Evolutionary conservation across 2,888 invertebrate species (phyloP).

Genomic region (Tineola bisselliella): DNA sequence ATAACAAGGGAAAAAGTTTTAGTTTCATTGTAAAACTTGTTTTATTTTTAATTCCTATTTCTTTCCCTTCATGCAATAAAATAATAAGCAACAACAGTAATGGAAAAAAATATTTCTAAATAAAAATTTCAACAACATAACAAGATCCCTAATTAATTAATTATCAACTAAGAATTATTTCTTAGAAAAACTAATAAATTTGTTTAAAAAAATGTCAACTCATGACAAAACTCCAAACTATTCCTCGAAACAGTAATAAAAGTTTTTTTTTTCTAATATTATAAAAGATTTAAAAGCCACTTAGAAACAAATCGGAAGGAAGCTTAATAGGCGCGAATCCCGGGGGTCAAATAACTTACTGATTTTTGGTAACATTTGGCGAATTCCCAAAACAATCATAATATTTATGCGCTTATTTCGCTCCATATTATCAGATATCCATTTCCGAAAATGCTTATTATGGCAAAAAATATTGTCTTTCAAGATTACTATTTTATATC

Average conservation of each 20-base stretch:
- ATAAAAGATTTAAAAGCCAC: not conserved
- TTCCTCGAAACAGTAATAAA: not conserved
- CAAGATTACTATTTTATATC: not conserved
- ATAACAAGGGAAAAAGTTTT: too few relatives aligned
- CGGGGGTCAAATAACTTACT: constrained; percentile 55
- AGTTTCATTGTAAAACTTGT: too few relatives aligned
- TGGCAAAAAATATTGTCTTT: not conserved
- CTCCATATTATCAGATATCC: constrained; percentile 16
- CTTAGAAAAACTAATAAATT: too few relatives aligned
- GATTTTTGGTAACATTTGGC: constrained; percentile 38
- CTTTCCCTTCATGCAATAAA: too few relatives aligned
- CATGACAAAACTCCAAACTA: not conserved
- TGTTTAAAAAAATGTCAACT: too few relatives aligned
- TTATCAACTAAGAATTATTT: too few relatives aligned
- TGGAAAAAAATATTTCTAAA: too few relatives aligned
- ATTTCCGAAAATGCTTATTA: not conserved
- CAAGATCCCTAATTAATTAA: too few relatives aligned
- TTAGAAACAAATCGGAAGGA: not conserved
- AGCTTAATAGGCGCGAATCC: constrained; percentile 25
- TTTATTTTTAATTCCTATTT: too few relatives aligned
- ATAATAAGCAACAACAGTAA: too few relatives aligned
- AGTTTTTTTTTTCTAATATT: not conserved
- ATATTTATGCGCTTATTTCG: constrained; percentile 21
- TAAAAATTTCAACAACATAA: too few relatives aligned
- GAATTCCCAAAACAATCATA: constrained; percentile 60